phyloP scores from a whole-genome alignment of 2,888 invertebrate species.

The Petrolisthes cinctipes region DNA sequence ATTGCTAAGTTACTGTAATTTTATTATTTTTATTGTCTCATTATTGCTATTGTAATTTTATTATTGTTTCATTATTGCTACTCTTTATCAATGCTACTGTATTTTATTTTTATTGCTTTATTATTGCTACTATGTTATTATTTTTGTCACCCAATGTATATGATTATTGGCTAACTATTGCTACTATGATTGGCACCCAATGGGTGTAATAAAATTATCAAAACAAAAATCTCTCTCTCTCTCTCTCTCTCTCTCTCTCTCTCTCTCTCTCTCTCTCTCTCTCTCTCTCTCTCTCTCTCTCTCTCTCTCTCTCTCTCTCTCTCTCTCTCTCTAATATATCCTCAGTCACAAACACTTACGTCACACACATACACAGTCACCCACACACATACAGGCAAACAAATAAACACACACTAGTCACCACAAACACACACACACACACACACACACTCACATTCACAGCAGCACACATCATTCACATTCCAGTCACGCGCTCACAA shows the following conservation, averaged over 20 bases:
- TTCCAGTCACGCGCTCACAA: neutral
- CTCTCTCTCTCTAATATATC: constrained; percentile 5
- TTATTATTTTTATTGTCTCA: too few relatives aligned
- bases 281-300: neutral
- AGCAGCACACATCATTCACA: neutral
- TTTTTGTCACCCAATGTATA: too few relatives aligned
- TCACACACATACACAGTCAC: constrained; percentile 10
- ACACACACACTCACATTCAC: constrained; percentile 5
- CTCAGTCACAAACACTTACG: constrained; percentile 22
- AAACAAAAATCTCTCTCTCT: too few relatives aligned
- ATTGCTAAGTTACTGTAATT: too few relatives aligned
- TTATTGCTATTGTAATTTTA: too few relatives aligned
- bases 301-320: neutral
- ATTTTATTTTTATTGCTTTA: too few relatives aligned
- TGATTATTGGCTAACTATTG: too few relatives aligned
- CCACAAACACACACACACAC: neutral
- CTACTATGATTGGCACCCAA: too few relatives aligned
- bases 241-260: neutral
- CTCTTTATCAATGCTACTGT: too few relatives aligned
- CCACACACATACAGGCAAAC: neutral
- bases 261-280: constrained; percentile 1
- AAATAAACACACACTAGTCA: neutral
- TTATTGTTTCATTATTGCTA: too few relatives aligned
- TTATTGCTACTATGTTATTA: too few relatives aligned
- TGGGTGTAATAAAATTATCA: too few relatives aligned